These are phyloP conservation scores for Zelleria hepariella DNA, from an alignment of 2,888 invertebrate species.

Conservation along the genomic window DNA sequence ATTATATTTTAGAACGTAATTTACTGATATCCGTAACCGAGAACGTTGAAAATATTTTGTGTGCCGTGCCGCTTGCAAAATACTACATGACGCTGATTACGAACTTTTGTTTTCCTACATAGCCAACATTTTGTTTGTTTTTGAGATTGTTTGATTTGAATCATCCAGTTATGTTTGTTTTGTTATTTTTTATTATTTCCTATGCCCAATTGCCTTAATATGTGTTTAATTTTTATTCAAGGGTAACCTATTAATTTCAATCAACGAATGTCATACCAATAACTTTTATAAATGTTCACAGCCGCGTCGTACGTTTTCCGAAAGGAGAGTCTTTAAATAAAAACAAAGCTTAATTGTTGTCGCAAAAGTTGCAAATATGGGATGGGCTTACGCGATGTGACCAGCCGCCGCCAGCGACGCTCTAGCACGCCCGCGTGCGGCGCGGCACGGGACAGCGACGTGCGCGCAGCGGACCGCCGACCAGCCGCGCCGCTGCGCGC, in stretches of 20 bases:
- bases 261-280: constrained; percentile 16
- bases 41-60: no score
- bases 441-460: constrained; percentile 52
- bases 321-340: constrained; percentile 36
- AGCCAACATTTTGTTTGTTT: background rate
- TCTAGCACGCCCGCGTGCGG: constrained; percentile 45
- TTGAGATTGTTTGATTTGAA: background rate
- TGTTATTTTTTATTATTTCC: background rate
- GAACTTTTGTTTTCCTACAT: no score
- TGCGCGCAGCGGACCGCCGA: constrained; percentile 30
- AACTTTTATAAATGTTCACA: constrained; percentile 68
- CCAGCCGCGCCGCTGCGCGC: constrained; percentile 14
- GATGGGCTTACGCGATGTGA: constrained; percentile 82
- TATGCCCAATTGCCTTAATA: background rate
- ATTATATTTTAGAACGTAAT: no score
- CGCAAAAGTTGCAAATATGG: constrained; percentile 70
- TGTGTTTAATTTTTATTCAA: background rate
- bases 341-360: constrained; percentile 73
- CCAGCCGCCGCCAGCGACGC: constrained; percentile 74
- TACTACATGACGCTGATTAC: no score
- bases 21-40: no score
- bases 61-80: no score
- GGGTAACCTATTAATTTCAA: background rate
- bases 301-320: constrained; percentile 59
- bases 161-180: background rate